Conservation (phyloP, 1,140 invertebrate genomes). For the Drosophila carrolli region DNA sequence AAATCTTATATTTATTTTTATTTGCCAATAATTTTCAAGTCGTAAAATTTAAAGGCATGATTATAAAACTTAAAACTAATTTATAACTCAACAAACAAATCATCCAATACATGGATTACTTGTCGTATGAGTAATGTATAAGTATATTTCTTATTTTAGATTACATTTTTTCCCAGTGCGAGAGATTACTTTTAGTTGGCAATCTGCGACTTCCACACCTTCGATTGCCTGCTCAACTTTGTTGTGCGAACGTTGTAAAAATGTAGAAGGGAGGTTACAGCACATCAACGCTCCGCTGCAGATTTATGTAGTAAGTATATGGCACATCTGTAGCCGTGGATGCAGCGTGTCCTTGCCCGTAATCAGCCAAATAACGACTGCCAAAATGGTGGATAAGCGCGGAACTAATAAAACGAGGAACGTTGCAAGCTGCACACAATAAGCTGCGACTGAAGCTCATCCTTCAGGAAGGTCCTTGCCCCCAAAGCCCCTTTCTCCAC, state of each 20-base stretch:
- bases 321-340: conserved; percentile 10
- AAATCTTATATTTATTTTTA: too few species aligned
- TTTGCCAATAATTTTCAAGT: too few species aligned
- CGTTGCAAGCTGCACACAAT: conserved; percentile 73
- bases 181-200: conserved; percentile 16
- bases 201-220: conserved; percentile 47
- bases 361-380: conserved; percentile 78
- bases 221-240: conserved; percentile 34
- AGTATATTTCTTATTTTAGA: not conserved
- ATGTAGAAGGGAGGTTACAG: conserved; percentile 21
- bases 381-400: conserved; percentile 77
- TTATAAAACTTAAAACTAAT: too few species aligned
- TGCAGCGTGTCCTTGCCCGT: conserved; percentile 64
- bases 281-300: conserved; percentile 27
- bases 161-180: conserved; percentile 14
- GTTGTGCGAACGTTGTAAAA: conserved; percentile 31
- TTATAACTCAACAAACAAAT: too few species aligned
- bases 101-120: too few species aligned
- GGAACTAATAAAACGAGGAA: conserved; percentile 73
- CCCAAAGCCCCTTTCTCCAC: not conserved
- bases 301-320: conserved; percentile 7
- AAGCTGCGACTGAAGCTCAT: conserved; percentile 25
- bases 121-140: too few species aligned
- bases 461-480: conserved; percentile 40
- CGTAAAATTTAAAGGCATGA: too few species aligned